phyloP scores from a whole-genome alignment of 2,888 invertebrate genomes.

The Apamea anceps region DNA sequence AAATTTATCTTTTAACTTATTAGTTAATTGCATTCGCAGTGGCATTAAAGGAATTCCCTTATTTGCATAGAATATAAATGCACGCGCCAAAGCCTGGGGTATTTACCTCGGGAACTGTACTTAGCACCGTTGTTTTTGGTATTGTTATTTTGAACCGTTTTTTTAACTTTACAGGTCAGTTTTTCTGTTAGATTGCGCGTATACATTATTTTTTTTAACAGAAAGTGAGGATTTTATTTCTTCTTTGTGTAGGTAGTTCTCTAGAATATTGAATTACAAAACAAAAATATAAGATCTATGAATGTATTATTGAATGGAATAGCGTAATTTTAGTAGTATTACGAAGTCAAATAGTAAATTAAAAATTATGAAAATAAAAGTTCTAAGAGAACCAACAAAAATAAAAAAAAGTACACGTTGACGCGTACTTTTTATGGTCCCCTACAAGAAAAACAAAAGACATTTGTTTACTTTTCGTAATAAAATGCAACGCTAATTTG shows the following conservation, averaged over 20 bases:
- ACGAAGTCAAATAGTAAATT: neutral
- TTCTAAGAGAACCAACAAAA: neutral
- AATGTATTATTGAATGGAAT: neutral
- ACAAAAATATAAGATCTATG: neutral
- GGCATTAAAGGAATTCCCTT: conserved; percentile 56
- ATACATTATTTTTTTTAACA: neutral
- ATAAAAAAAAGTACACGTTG: neutral
- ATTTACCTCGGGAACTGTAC: conserved; percentile 31
- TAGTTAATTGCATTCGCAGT: conserved; percentile 61
- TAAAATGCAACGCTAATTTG: conserved; percentile 64
- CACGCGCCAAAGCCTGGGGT: conserved; percentile 34
- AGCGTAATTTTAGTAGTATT: neutral
- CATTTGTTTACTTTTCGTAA: conserved; percentile 57
- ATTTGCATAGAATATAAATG: conserved; percentile 63
- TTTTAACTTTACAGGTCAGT: neutral
- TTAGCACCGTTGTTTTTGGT: conserved; percentile 14
- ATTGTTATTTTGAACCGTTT: conserved; percentile 14
- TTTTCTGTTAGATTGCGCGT: neutral
- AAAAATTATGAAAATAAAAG: neutral
- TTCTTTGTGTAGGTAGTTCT: neutral
- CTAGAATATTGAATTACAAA: neutral
- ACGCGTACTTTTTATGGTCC: conserved; percentile 14
- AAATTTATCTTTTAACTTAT: conserved; percentile 56
- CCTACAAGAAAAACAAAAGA: conserved; percentile 27
- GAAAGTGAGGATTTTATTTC: neutral